Evolutionary conservation across 2,888 invertebrate genomes (phyloP).

Genomic region (Hypomecis atomaria): DNA sequence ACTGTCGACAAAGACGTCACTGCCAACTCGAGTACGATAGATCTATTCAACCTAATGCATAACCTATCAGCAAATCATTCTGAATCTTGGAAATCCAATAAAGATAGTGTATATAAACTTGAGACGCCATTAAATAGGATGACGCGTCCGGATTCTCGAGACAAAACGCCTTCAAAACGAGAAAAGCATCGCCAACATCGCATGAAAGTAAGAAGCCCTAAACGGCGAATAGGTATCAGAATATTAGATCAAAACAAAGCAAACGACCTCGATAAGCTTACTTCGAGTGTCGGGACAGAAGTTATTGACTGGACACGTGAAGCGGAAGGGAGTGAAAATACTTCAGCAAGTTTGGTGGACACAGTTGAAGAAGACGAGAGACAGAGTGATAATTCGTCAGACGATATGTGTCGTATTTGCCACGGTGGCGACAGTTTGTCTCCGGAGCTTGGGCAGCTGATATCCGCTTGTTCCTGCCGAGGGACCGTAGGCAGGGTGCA

Average conservation of each 20-base stretch:
- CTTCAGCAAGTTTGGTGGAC: conserved; percentile 39
- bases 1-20: conserved; percentile 63
- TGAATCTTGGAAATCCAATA: conserved; percentile 19
- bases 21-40: conserved; percentile 62
- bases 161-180: conserved; percentile 49
- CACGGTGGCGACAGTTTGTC: conserved; percentile 70
- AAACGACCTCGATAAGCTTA: conserved; percentile 41
- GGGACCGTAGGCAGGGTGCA: conserved; percentile 91
- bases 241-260: conserved; percentile 49
- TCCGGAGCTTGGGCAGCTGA: conserved; percentile 65
- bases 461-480: conserved; percentile 78
- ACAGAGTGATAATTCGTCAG: conserved; percentile 64
- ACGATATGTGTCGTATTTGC: conserved; percentile 79
- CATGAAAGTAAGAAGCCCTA: conserved; percentile 73
- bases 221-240: conserved; percentile 50
- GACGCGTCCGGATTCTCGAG: conserved; percentile 43
- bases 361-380: conserved; percentile 53
- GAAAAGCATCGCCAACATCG: conserved; percentile 66
- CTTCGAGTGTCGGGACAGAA: conserved; percentile 48
- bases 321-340: conserved; percentile 45
- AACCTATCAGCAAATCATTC: conserved; percentile 27
- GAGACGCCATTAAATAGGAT: conserved; percentile 24
- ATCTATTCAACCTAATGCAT: conserved; percentile 49
- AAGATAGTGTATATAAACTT: conserved; percentile 1
- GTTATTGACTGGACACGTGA: conserved; percentile 60